Evolutionary conservation across 2,113 vertebrate genomes (phyloP), one percentile per base, ranked within the genome.

Genomic region (Ceratotherium simum): DNA sequence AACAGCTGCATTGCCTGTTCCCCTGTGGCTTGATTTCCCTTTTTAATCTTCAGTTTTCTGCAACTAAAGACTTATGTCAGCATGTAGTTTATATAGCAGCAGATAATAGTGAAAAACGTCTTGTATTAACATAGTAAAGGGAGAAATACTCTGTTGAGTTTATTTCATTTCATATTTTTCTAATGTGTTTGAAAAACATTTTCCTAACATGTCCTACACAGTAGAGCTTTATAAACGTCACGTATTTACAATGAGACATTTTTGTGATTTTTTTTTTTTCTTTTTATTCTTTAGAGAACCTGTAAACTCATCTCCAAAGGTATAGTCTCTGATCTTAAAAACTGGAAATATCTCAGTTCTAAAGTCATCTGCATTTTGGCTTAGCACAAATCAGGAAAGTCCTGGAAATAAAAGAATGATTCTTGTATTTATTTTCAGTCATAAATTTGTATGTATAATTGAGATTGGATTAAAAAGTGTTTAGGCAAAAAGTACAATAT

Each of bases 1-100:
- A 98, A 62, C 98, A 98, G 98, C 98, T 98, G 98, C 39, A 36
- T 20, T 98, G 72, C 91, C 96, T 98, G 58, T 80, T 98, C 96
- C 98, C 75, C 0, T 79, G 93, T 97, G 98, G 89, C 96, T 98
- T 98, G 73, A 91, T 98, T 98, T 98, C 92, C 86, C 76, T 98
- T 98, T 98, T 97, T 98, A 82, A 97, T 98, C 89, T 97, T 95
- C 17, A 12, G 33, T 90, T 98, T 97, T 98, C 96, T 98, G 89
- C 96, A 98, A 56, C 80, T 90, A 67, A 98, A 98, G 78, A 96
- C 91, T 97, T 96, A 90, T 0, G 90, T 97, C 73, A 96, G 72
- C 94, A 79, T 96, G 73, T 91, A 78, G 97, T 95, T 97, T 56
- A 1, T 96, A 78, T 75, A 89, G 67, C 76, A 95, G 88, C 54